Base-by-base conservation (phyloP, 2,888 invertebrate species). In the Branchipolynoe longqiensis region DNA sequence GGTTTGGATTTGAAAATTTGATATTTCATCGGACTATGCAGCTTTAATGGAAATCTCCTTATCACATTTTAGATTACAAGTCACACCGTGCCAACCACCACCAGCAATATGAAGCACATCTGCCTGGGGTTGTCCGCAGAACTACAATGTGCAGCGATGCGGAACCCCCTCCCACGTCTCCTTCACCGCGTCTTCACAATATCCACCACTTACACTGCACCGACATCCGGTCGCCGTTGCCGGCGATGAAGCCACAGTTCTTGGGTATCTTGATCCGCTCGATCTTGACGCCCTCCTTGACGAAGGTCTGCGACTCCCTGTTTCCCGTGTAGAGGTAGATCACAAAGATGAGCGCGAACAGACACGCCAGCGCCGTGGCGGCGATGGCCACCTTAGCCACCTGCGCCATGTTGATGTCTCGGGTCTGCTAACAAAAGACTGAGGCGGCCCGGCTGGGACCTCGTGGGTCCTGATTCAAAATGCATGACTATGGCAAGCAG, bases 211-310 rank as follows among this genome's bases (percentile, higher is more conserved):
- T 41, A 78, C 78, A 78, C 22, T 78, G 78, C 1, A 78, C 54
- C 18, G 33, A 4, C 78, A 78, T 25, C 48, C 18, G 28, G 54
- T 78, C 78, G 8, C 54, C 78, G 22, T 78, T 48, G 1, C 54
- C 78, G 14, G 78, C 78, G 25, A 54, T 54, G 78, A n/a, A 78
- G 41, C 33, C 78, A 25, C 78, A 78, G 48, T 8, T 78, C 48
- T 78, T 78, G 28, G 78, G 78, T 8, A 78, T 41, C 18, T 78
- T 48, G 18, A 78, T 54, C 28, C 78, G n/a, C 33, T 78, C 78
- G 18, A 78, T 25, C 48, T 41, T 78, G n/a, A 78, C 78, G 0
- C 78, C 78, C 12, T 78, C 31, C 12, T 48, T 18, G 31, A 54
- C 28, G 0, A 41, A 48, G 14, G 22, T 41, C 25, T 78, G 28